phyloP scores from a whole-genome alignment of 2,888 invertebrate species.

The Creontiades dilutus region DNA sequence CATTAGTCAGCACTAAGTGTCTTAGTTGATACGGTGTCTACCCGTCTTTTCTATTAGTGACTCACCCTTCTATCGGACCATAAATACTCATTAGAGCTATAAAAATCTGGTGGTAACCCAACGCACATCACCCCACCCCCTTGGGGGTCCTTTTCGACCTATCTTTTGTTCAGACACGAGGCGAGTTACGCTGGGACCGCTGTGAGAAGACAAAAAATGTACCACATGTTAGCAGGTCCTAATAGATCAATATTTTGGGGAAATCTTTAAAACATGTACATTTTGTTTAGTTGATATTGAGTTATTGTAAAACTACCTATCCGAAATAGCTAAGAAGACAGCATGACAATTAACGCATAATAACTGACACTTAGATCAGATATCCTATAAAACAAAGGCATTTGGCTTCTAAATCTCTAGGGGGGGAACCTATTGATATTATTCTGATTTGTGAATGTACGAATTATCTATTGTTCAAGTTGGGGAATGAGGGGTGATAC shows the following conservation, averaged over 20 bases:
- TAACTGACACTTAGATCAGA: no score
- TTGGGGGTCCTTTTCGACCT: neutral
- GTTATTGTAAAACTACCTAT: no score
- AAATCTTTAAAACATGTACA: neutral
- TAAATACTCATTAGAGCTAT: slow-evolving; percentile 46
- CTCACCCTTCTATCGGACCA: slow-evolving; percentile 7
- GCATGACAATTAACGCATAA: no score
- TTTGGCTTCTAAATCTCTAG: no score
- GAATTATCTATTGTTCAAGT: no score
- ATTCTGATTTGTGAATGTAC: no score
- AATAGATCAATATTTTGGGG: neutral
- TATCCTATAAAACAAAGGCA: no score
- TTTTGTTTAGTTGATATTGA: no score
- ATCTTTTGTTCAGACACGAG: neutral
- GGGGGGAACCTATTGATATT: no score
- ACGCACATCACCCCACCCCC: neutral
- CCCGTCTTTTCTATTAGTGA: neutral
- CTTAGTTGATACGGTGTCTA: neutral
- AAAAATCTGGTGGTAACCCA: slow-evolving; percentile 47
- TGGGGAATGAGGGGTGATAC: no score
- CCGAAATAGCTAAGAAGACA: no score
- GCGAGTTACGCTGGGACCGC: neutral
- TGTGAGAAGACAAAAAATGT: neutral
- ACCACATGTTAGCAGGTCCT: neutral
- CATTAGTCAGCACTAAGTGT: slow-evolving; percentile 1